These are phyloP conservation scores for Neocrepidodera transversa DNA, from an alignment of 2,888 invertebrate genomes.

Conservation along the genomic window DNA sequence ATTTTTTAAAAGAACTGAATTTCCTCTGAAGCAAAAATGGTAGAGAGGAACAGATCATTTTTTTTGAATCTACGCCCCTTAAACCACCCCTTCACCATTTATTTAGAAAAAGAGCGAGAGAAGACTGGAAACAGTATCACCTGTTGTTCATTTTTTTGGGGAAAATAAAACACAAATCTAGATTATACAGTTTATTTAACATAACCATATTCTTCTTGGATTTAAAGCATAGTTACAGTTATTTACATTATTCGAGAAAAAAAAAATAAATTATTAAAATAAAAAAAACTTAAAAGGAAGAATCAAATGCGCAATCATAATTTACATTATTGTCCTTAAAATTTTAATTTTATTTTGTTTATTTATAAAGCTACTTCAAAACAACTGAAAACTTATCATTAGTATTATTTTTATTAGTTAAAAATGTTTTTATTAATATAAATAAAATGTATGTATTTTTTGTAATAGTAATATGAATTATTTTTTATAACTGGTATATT, in stretches of 20 bases:
- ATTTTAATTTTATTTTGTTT: slow-evolving; percentile 26
- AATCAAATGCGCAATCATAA: slow-evolving; percentile 35
- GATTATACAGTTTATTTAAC: slow-evolving; percentile 46
- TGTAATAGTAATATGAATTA: neutral
- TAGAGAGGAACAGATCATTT: too few relatives aligned
- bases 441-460: neutral
- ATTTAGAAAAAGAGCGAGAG: too few relatives aligned
- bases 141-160: too few relatives aligned
- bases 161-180: too few relatives aligned
- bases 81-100: too few relatives aligned
- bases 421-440: neutral
- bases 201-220: slow-evolving; percentile 46
- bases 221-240: slow-evolving; percentile 47
- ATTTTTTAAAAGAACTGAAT: too few relatives aligned
- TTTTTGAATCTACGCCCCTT: too few relatives aligned
- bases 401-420: neutral
- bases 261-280: slow-evolving; percentile 40
- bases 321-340: slow-evolving; percentile 44
- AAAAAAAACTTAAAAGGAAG: slow-evolving; percentile 22
- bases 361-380: slow-evolving; percentile 27
- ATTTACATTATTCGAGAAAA: slow-evolving; percentile 44
- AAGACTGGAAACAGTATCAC: too few relatives aligned
- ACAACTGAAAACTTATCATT: slow-evolving; percentile 16
- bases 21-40: too few relatives aligned
- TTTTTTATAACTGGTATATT: too few relatives aligned